These are phyloP conservation scores for Manis javanica DNA, from an alignment of 2,797 vertebrate species.

Conservation along the genomic window DNA sequence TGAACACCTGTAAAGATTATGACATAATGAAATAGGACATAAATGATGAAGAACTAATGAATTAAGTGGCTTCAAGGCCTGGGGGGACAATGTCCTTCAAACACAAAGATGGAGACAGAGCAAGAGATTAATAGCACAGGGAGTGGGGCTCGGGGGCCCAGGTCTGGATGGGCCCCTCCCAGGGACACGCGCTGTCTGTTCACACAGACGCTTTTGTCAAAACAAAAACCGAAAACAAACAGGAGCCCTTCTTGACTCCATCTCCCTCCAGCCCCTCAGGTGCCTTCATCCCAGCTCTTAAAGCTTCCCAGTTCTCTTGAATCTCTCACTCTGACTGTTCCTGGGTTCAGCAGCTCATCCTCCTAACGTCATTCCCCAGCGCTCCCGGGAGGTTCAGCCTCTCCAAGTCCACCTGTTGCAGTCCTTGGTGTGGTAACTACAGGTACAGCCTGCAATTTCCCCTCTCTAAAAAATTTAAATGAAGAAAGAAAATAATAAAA, in stretches of 20 bases:
- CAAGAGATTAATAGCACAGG: constrained; percentile 72
- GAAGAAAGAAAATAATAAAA: not conserved
- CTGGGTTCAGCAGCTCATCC: not conserved
- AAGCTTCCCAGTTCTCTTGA: not conserved
- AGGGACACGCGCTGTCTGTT: not conserved
- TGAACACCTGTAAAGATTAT: constrained; percentile 86
- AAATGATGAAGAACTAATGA: constrained; percentile 83
- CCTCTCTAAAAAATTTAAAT: not conserved
- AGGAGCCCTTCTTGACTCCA: not conserved
- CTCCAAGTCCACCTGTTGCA: not conserved
- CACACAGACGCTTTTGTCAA: not conserved
- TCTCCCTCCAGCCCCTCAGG: not conserved
- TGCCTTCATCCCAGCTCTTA: not conserved
- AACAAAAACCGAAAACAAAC: not conserved
- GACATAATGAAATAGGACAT: constrained; percentile 85
- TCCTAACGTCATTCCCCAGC: not conserved
- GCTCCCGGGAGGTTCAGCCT: not conserved
- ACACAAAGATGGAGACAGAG: constrained; percentile 79
- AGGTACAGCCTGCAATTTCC: not conserved
- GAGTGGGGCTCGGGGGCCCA: not conserved
- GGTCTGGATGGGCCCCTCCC: not conserved
- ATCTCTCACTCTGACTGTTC: not conserved
- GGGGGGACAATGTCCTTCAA: constrained; percentile 76
- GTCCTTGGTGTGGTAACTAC: not conserved
- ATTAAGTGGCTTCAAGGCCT: constrained; percentile 84